Conservation (phyloP, 2,797 vertebrate genomes). For the Epinephelus awoara region DNA sequence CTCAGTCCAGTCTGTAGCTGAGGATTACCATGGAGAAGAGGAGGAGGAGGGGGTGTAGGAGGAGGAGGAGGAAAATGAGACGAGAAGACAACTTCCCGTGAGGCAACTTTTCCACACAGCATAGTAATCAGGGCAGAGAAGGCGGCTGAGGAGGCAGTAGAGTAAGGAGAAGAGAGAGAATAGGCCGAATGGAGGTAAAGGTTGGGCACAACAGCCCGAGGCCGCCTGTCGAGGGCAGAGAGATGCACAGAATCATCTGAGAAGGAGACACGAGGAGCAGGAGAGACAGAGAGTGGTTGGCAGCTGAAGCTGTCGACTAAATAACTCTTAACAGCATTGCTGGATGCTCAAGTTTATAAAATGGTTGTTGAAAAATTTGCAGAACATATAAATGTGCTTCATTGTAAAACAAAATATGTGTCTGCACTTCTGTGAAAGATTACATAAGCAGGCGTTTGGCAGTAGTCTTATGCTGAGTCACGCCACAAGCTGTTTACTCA, state of each 20-base stretch:
- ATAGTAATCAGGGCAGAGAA: slow-evolving; percentile 46
- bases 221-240: slow-evolving; percentile 50
- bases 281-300: not conserved
- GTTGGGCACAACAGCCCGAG: slow-evolving; percentile 67
- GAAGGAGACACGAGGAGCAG: slow-evolving; percentile 14
- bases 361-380: not conserved
- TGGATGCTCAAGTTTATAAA: not conserved
- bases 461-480: slow-evolving; percentile 30
- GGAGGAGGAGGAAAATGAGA: slow-evolving; percentile 28
- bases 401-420: slow-evolving; percentile 6
- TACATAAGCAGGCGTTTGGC: slow-evolving; percentile 15
- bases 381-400: too few species aligned
- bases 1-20: slow-evolving; percentile 23
- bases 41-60: slow-evolving; percentile 4
- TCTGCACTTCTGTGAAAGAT: slow-evolving; percentile 13
- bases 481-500: slow-evolving; percentile 33
- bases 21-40: slow-evolving; percentile 39
- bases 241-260: slow-evolving; percentile 44
- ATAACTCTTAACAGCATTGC: slow-evolving; percentile 10
- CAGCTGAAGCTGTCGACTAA: slow-evolving; percentile 20
- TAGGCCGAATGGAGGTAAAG: slow-evolving; percentile 53
- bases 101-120: slow-evolving; percentile 50
- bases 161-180: slow-evolving; percentile 31
- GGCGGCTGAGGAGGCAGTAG: slow-evolving; percentile 20
- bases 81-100: slow-evolving; percentile 36